Evolutionary conservation across 2,888 invertebrate species (phyloP), one percentile per base, ranked within the genome.

Genomic region (Tortrix viridana): DNA sequence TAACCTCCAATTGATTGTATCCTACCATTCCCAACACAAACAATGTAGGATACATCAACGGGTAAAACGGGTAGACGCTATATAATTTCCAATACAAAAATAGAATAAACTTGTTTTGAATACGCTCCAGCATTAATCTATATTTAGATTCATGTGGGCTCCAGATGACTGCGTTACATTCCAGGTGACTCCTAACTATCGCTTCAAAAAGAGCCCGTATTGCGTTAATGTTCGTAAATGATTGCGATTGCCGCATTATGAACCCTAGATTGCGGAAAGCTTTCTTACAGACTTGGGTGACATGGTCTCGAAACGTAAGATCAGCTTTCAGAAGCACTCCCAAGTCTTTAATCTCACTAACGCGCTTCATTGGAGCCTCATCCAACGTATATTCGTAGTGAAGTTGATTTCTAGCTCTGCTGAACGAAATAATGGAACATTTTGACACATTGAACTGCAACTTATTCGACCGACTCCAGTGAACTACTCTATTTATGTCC

Each of bases 401-500:
- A 1, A 37, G 14, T 14, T 16, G 57, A 22, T 16, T 22, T 22
- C 23, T 12, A 14, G 32, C 32, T 14, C 57, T 14, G 16, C 38
- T 22, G 20, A 37, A 57, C 14, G 48, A n/a, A 7, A 57, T 48
- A 4, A 19, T 12, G 2, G 44, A 44, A 32, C 54, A 54, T 26
- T 60, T 60, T 6, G 47, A 22, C 0, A 41, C 26, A 19, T 60
- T 47, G 23, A 60, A 54, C 3, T 41, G 9, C 26, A 60, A 14
- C 14, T 48, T 47, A 19, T 55, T 60, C 4, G 22, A 9, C n/a
- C 5, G 9, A 26, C 55, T 55, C 43, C 49, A 54, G 1, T 55
- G 7, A 12, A 41, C 38, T 12, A 60, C 49, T 14, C 44, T 14
- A n/a, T 54, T 14, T 12, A 62, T 62, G 32, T 62, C 62, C 18